Evolutionary conservation across 2,113 vertebrate species (phyloP).

Genomic region (Apteryx mantelli): DNA sequence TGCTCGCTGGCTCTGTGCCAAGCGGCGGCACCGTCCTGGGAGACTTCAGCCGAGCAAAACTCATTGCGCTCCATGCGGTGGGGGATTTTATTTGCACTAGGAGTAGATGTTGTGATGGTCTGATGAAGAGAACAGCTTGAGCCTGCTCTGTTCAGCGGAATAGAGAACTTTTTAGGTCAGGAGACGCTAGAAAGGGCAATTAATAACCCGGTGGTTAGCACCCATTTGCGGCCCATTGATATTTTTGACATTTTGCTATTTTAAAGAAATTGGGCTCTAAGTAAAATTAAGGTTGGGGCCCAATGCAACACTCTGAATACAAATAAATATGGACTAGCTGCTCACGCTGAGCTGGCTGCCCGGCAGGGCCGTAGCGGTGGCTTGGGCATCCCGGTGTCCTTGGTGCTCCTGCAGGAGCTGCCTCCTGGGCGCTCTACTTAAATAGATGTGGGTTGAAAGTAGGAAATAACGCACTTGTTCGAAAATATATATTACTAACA

Average conservation of each 20-base stretch:
- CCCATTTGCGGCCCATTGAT: neutral
- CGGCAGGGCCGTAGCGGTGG: neutral
- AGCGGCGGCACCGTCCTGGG: accelerated
- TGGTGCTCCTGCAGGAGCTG: no score
- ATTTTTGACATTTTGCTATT: neutral
- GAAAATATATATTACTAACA: neutral
- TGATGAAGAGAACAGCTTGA: neutral
- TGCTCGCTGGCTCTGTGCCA: neutral
- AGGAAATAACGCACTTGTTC: neutral
- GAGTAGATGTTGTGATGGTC: neutral
- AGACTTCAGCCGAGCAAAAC: neutral
- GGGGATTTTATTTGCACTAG: neutral
- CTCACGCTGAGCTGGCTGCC: neutral
- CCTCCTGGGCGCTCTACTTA: neutral
- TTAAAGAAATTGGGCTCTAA: neutral
- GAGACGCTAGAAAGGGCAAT: neutral
- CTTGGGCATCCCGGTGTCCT: no score
- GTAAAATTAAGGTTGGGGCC: neutral
- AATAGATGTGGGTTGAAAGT: neutral
- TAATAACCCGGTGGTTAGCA: neutral
- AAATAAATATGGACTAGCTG: neutral
- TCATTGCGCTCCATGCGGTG: accelerated
- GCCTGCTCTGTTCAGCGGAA: neutral
- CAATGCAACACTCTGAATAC: neutral
- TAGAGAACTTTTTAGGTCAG: neutral